Evolutionary conservation across 2,113 vertebrate genomes (phyloP).

Genomic region (Paradoxurus hermaphroditus): DNA sequence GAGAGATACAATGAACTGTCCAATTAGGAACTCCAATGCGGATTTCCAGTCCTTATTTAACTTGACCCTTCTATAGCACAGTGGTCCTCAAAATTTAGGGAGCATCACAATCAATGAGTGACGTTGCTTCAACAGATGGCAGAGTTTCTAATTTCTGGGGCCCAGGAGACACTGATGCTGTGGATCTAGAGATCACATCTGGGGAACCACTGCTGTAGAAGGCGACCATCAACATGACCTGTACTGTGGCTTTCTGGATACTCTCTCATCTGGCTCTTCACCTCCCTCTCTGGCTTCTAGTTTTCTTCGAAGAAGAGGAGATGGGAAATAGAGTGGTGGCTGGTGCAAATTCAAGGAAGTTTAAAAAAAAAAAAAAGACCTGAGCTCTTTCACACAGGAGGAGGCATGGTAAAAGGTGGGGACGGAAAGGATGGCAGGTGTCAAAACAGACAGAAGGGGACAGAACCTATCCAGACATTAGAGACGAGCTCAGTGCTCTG

Average conservation of each 20-base stretch:
- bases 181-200: neutral
- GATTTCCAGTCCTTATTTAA: neutral
- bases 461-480: neutral
- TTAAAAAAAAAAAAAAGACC: neutral
- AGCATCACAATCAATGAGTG: neutral
- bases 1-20: neutral
- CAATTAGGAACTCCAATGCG: rapidly evolving
- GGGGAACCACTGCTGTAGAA: neutral
- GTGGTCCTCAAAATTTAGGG: neutral
- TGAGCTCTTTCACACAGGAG: neutral
- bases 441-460: neutral
- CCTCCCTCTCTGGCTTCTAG: neutral
- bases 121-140: neutral
- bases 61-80: neutral
- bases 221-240: neutral
- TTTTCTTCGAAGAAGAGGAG: neutral
- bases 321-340: neutral
- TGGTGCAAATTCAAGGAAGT: neutral
- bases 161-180: neutral
- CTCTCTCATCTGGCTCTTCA: neutral
- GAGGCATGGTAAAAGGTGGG: too few relatives aligned
- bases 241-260: neutral
- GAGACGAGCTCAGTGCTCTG: neutral
- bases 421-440: neutral
- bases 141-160: neutral